phyloP scores from a whole-genome alignment of 2,888 invertebrate genomes.

The Xestoiulus laeticollis region DNA sequence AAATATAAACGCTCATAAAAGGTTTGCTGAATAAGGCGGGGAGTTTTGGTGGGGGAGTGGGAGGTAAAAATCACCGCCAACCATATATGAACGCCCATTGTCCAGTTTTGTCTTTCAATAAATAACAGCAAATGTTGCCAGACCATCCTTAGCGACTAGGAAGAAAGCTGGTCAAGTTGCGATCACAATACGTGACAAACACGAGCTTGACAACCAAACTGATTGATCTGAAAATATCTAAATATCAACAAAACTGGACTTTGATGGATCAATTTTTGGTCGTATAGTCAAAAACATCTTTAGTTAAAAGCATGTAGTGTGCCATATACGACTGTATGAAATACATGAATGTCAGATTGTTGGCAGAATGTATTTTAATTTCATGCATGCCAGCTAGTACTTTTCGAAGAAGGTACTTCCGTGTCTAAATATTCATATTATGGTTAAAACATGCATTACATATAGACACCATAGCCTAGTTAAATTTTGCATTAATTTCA shows the following conservation, averaged over 20 bases:
- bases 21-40: background rate
- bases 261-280: constrained; percentile 18
- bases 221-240: constrained; percentile 18
- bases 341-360: background rate
- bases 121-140: background rate
- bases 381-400: too few species aligned
- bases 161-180: background rate
- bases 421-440: too few species aligned
- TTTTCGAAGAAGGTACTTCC: too few species aligned
- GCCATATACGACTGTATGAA: background rate
- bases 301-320: background rate
- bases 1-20: background rate
- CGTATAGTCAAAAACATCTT: background rate
- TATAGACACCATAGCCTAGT: too few species aligned
- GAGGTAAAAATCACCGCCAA: background rate
- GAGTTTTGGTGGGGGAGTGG: background rate
- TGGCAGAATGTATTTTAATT: too few species aligned
- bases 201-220: constrained; percentile 27
- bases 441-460: too few species aligned
- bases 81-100: background rate
- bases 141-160: constrained; percentile 13
- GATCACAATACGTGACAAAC: constrained; percentile 37
- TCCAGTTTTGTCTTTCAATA: constrained; percentile 31
- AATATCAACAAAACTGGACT: constrained; percentile 17
- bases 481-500: too few species aligned